Evolutionary conservation across 2,113 vertebrate species (phyloP).

Genomic region (Channa argus): DNA sequence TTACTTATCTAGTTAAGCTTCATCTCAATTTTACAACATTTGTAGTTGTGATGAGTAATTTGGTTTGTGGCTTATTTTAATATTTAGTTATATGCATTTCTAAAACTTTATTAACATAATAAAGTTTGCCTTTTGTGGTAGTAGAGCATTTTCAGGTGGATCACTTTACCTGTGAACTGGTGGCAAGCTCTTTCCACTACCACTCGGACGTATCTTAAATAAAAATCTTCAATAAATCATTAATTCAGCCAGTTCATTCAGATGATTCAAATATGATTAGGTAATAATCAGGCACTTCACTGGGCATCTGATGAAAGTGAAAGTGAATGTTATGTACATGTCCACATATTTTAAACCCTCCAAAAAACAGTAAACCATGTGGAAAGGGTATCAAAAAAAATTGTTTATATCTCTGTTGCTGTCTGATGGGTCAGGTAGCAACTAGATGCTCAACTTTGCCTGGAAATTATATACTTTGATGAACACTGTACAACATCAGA

Average conservation of each 20-base stretch:
- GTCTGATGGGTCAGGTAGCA: neutral
- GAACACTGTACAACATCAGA: constrained; percentile 5
- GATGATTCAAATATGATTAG: constrained; percentile 10
- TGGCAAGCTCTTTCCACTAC: neutral
- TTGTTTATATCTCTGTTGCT: neutral
- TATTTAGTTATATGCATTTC: neutral
- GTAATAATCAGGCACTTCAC: constrained; percentile 20
- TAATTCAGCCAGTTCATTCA: too few species aligned
- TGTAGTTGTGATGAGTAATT: constrained; percentile 18
- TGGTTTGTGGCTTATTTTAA: neutral
- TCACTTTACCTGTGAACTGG: neutral
- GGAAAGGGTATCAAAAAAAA: neutral
- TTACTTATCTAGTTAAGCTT: constrained; percentile 28
- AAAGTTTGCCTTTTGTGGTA: neutral
- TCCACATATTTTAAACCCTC: neutral
- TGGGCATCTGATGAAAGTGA: constrained; percentile 18
- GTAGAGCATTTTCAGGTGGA: neutral
- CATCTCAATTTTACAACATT: constrained; percentile 6
- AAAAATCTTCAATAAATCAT: too few species aligned
- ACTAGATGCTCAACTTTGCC: neutral
- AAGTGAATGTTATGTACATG: neutral
- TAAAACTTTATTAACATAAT: neutral
- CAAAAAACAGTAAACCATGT: neutral
- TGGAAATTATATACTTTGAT: constrained; percentile 16
- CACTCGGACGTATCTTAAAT: too few species aligned